Percentiles rank a stretch among this genome's conserved stretches.
phyloP scores from a whole-genome alignment of 2,888 invertebrate genomes.

The Andrena chrysosceles region DNA sequence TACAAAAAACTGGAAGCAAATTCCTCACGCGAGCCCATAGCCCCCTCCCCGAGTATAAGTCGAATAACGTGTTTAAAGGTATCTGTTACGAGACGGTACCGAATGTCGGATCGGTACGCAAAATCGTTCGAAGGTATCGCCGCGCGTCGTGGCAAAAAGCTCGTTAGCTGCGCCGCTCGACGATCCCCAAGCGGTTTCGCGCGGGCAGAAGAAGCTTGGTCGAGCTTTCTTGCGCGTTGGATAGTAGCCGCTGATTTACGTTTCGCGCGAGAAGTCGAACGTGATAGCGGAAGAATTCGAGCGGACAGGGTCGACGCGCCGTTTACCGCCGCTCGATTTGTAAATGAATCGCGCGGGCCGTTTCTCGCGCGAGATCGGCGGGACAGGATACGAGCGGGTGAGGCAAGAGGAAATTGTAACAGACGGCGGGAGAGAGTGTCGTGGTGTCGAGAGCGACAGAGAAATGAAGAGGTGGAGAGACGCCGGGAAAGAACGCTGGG shows the following conservation, averaged over 20 bases:
- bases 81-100: neutral
- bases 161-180: conserved; percentile 5
- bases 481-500: conserved; percentile 6
- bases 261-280: conserved; percentile 1
- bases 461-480: conserved; percentile 11
- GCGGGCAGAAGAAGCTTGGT: neutral
- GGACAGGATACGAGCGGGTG: conserved; percentile 37
- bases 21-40: no score
- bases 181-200: neutral
- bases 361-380: conserved; percentile 50
- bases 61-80: no score
- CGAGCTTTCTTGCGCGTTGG: neutral
- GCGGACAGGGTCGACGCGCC: conserved; percentile 18
- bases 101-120: neutral
- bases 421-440: conserved; percentile 12
- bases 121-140: neutral
- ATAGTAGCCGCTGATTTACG: conserved; percentile 10
- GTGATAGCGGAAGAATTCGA: conserved; percentile 40
- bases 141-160: conserved; percentile 2
- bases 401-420: conserved; percentile 34
- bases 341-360: conserved; percentile 58
- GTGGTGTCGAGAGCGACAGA: neutral
- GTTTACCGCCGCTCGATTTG: conserved; percentile 40
- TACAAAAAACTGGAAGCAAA: no score
- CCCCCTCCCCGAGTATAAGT: no score